Conservation (phyloP, 2,888 invertebrate genomes). For the Phortica okadai region DNA sequence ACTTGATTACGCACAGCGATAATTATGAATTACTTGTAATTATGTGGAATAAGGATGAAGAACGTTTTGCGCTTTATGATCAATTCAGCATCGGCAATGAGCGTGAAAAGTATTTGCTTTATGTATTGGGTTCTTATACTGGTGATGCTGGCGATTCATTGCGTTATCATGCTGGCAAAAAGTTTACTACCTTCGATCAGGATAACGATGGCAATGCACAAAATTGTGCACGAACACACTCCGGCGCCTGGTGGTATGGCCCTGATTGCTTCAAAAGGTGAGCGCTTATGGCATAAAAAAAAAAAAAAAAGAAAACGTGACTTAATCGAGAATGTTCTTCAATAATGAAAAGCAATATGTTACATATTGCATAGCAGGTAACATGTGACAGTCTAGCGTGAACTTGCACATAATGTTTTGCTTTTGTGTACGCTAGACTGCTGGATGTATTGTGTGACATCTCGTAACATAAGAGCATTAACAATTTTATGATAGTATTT, state of each 20-base stretch:
- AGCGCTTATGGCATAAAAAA: neutral
- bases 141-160: conserved; percentile 59
- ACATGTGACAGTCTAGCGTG: neutral
- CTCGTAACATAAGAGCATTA: neutral
- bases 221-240: conserved; percentile 57
- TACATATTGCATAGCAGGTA: too few species aligned
- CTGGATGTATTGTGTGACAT: too few species aligned
- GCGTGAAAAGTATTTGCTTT: conserved; percentile 51
- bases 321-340: neutral
- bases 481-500: neutral
- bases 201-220: conserved; percentile 61
- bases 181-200: conserved; percentile 61
- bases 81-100: conserved; percentile 56
- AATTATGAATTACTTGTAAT: conserved; percentile 49
- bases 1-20: conserved; percentile 48
- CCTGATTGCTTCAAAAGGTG: conserved; percentile 55
- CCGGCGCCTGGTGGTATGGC: conserved; percentile 63
- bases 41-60: conserved; percentile 45
- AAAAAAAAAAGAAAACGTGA: too few species aligned
- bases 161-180: conserved; percentile 56
- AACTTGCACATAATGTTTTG: too few species aligned
- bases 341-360: too few species aligned
- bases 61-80: conserved; percentile 55
- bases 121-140: conserved; percentile 50
- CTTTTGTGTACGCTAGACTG: too few species aligned